Evolutionary conservation across 2,888 invertebrate species (phyloP), one percentile per base, ranked within the genome.

Genomic region (Homarus gammarus): DNA sequence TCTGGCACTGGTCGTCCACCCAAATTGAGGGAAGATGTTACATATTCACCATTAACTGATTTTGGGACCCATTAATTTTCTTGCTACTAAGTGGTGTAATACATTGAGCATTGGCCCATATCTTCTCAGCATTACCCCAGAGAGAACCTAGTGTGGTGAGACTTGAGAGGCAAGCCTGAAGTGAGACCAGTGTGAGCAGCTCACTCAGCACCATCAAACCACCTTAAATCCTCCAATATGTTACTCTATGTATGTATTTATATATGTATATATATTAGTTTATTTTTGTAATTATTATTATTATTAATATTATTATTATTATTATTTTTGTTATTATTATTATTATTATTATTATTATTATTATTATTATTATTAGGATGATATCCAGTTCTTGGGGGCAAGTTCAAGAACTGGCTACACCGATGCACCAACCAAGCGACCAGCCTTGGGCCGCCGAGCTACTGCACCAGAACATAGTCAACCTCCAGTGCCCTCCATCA

Each of bases 341-440:
- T n/a, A 10, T 10, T 68, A 68, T 72, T 40, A 51, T 49, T 40
- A 51, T 27, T 3, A 10, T 33, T 49, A 56, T 15, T 27, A 3
- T 27, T 64, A 0, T 64, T 3, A n/a, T n/a, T 27, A 64, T 27
- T 27, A 3, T 8, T 1, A 79, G 78, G 56, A 51, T 49, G 78
- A 79, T 51, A 10, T 79, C 31, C 51, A 79, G 51, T 79, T 51
- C 31, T 18, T 79, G n/a, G 78, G 56, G 1, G 10, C 31, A 8
- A 49, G 15, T 12, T 27, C 12, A 8, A 22, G 33, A 27, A 15
- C 10, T 12, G 36, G 0, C 1, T 2, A 31, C 8, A 56, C 15
- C 27, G 56, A 79, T 31, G 33, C 18, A 18, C 78, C 78, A 33
- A 79, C 49, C 2, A 78, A n/a, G 51, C 27, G 78, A 18, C 78